These are phyloP conservation scores for Anolis apletophallus DNA, from an alignment of 2,797 vertebrate genomes.

Conservation along the genomic window DNA sequence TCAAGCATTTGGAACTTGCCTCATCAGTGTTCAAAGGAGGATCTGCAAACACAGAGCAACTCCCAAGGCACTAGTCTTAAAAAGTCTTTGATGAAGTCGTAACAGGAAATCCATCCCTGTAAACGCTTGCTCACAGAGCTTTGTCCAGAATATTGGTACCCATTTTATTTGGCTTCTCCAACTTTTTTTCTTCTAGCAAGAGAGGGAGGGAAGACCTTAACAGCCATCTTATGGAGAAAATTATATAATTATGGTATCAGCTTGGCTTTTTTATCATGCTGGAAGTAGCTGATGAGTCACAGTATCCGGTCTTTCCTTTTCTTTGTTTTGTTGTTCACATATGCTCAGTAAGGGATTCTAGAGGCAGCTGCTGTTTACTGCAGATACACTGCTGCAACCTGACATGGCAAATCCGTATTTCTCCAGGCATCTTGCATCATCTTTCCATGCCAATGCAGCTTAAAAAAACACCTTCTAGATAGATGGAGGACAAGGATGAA, in stretches of 20 bases:
- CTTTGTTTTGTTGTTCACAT: too few species aligned
- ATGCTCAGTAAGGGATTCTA: too few species aligned
- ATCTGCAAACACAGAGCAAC: background rate
- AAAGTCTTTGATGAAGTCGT: conserved; percentile 1
- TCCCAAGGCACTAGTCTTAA: background rate
- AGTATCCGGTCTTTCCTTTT: too few species aligned
- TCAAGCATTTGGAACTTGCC: background rate
- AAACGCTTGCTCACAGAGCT: background rate
- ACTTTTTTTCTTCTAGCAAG: background rate
- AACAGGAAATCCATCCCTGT: background rate
- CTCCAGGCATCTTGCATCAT: too few species aligned
- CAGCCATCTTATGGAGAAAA: background rate
- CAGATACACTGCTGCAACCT: too few species aligned
- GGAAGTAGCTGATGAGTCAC: too few species aligned
- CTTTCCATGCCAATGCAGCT: too few species aligned
- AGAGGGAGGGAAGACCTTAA: background rate
- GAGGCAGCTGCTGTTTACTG: too few species aligned
- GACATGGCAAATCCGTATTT: too few species aligned
- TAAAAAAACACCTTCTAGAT: too few species aligned
- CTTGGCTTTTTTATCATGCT: too few species aligned
- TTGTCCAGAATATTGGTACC: background rate
- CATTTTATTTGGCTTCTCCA: background rate
- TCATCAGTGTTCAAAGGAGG: background rate
- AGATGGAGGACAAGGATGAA: too few species aligned
- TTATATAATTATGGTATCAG: background rate